Percentiles rank a stretch among this genome's conserved stretches.
Conservation (phyloP, 2,888 invertebrate species). For the Polietes domitor region DNA sequence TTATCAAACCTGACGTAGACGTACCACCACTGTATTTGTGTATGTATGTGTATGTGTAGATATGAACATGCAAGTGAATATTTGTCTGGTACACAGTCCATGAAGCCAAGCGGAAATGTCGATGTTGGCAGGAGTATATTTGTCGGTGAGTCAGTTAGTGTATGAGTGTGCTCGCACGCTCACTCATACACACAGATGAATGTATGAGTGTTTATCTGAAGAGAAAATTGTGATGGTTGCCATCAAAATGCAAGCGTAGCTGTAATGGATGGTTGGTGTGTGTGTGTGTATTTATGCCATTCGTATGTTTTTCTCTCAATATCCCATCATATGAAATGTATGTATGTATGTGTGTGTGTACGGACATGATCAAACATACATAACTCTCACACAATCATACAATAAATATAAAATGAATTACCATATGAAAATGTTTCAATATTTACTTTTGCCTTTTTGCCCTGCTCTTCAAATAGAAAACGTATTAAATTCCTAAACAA, state of each 20-base stretch:
- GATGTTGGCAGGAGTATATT: constrained; percentile 28
- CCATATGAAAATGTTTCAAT: constrained; percentile 47
- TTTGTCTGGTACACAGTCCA: background rate
- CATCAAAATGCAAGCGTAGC: constrained; percentile 43
- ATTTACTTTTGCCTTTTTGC: constrained; percentile 44
- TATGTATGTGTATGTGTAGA: background rate
- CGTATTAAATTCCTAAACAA: constrained; percentile 53
- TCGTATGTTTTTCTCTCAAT: background rate
- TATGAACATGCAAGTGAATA: background rate
- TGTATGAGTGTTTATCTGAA: background rate
- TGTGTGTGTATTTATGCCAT: background rate
- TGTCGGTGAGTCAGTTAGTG: background rate
- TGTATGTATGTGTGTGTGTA: background rate
- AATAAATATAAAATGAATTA: constrained; percentile 44
- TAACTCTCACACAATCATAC: constrained; percentile 38
- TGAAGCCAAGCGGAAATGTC: constrained; percentile 19
- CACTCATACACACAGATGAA: background rate
- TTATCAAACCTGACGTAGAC: no score
- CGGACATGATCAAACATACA: constrained; percentile 25
- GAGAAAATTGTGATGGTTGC: constrained; percentile 19
- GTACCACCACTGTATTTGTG: no score
- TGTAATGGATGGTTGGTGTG: background rate
- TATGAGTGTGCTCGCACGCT: background rate
- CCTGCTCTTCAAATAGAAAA: constrained; percentile 35
- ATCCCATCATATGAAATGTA: background rate